Evolutionary conservation across 2,797 vertebrate genomes (phyloP).

Genomic region (Acrossocheilus wenchowensis): DNA sequence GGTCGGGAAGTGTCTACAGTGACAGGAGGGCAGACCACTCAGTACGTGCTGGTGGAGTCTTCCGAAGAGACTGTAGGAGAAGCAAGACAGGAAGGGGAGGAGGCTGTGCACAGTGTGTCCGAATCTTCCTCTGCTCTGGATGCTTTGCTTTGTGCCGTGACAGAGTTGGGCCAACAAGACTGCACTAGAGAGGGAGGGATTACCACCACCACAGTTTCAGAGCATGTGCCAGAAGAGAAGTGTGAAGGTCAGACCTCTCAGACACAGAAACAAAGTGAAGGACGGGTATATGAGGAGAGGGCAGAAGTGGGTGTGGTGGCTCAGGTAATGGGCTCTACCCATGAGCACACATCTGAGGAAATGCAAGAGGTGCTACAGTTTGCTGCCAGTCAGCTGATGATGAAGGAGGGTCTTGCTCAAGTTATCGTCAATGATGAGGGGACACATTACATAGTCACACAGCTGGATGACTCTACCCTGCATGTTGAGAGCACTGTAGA

Average conservation of each 20-base stretch:
- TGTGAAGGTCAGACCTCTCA: conserved; percentile 26
- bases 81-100: conserved; percentile 63
- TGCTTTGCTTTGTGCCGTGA: conserved; percentile 92
- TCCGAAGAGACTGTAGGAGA: conserved; percentile 17
- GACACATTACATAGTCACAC: conserved; percentile 95
- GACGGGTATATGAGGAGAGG: conserved; percentile 74
- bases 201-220: conserved; percentile 38
- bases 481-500: conserved; percentile 78
- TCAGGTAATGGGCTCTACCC: conserved; percentile 74
- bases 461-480: conserved; percentile 84
- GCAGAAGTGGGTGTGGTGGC: conserved; percentile 77
- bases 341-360: conserved; percentile 74
- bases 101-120: conserved; percentile 67
- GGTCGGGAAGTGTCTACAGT: conserved; percentile 74
- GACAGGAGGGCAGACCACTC: conserved; percentile 77
- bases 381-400: conserved; percentile 87
- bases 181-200: conserved; percentile 60
- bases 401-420: conserved; percentile 92
- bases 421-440: conserved; percentile 95
- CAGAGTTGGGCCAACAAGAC: conserved; percentile 86
- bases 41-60: conserved; percentile 90
- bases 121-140: conserved; percentile 89
- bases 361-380: conserved; percentile 95
- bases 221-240: conserved; percentile 62
- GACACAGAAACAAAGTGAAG: conserved; percentile 62